These are phyloP conservation scores for Liparis tanakae DNA, from an alignment of 2,797 vertebrate species.

Conservation along the genomic window DNA sequence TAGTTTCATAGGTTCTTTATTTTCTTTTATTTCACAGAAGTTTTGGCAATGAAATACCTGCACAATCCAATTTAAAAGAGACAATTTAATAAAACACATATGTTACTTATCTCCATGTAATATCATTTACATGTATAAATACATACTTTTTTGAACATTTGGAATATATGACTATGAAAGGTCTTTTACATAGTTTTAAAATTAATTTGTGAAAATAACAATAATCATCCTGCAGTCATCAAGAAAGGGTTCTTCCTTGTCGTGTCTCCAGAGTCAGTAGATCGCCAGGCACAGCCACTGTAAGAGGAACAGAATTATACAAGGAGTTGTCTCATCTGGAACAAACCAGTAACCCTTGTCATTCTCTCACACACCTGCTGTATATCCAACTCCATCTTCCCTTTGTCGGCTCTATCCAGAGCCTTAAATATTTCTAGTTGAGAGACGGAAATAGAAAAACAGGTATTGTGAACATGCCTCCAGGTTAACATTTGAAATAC, in stretches of 20 bases:
- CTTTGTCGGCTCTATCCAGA: conserved; percentile 69
- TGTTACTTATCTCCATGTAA: not conserved
- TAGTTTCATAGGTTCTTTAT: conserved; percentile 32
- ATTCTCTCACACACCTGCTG: conserved; percentile 71
- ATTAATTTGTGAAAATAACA: not conserved
- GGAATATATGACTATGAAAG: not conserved
- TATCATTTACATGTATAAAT: not conserved
- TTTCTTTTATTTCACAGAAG: conserved; percentile 9
- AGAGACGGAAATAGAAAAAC: conserved; percentile 18
- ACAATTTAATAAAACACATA: not conserved
- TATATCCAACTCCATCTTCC: conserved; percentile 82
- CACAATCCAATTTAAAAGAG: not conserved
- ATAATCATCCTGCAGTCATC: conserved; percentile 1
- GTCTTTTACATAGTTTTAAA: not conserved
- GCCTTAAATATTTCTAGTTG: conserved; percentile 80
- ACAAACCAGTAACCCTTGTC: not conserved
- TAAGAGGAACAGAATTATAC: conserved; percentile 25
- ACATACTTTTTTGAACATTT: not conserved
- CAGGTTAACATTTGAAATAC: not conserved
- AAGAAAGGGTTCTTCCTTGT: not conserved
- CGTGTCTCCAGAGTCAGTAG: conserved; percentile 45
- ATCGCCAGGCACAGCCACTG: conserved; percentile 80
- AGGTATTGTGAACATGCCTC: not conserved
- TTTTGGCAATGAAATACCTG: not conserved
- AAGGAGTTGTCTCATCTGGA: not conserved